phyloP scores from a whole-genome alignment of 1,140 invertebrate species.

The Drosophila subobscura region DNA sequence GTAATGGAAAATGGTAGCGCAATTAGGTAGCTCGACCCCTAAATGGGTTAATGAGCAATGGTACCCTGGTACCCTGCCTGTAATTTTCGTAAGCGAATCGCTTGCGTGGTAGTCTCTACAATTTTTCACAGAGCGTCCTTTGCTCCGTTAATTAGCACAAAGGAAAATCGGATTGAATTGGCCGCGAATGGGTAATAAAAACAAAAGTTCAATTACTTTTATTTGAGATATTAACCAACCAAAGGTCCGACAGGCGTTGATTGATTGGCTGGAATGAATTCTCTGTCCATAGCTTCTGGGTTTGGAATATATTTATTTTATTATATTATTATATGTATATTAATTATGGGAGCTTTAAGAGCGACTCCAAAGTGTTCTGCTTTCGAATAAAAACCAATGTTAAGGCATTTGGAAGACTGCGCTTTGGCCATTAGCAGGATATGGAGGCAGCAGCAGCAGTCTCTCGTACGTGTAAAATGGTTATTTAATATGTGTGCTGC shows the following conservation, averaged over 20 bases:
- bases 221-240: constrained; percentile 68
- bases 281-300: neutral
- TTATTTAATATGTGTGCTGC: constrained; percentile 59
- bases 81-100: constrained; percentile 38
- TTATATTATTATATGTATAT: too few relatives aligned
- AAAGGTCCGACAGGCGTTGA: constrained; percentile 49
- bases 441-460: neutral
- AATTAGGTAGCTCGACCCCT: constrained; percentile 44
- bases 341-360: neutral
- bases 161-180: constrained; percentile 14
- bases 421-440: neutral
- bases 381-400: constrained; percentile 31
- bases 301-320: neutral
- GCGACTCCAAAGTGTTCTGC: neutral
- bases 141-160: constrained; percentile 62
- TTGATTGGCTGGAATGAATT: constrained; percentile 37
- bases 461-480: constrained; percentile 43
- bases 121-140: constrained; percentile 32
- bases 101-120: constrained; percentile 15
- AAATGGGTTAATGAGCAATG: constrained; percentile 42
- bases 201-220: constrained; percentile 69
- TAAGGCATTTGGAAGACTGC: constrained; percentile 13
- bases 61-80: neutral
- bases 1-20: constrained; percentile 40
- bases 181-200: constrained; percentile 53